Evolutionary conservation across 2,797 vertebrate species (phyloP).

Genomic region (Labeo calbasu): DNA sequence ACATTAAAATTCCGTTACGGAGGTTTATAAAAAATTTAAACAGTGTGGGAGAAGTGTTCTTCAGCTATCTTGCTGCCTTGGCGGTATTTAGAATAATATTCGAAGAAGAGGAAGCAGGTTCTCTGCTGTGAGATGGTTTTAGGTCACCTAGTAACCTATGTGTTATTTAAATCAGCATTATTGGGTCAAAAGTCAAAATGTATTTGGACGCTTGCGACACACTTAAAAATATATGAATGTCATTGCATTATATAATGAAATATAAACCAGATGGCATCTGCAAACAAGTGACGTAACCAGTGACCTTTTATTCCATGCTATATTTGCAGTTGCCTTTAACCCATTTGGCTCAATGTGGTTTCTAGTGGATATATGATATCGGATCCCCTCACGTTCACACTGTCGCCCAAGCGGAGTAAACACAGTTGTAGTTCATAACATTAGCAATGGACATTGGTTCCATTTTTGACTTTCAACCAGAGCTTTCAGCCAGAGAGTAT

Average conservation of each 20-base stretch:
- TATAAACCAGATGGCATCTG: background rate
- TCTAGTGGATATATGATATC: background rate
- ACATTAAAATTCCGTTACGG: background rate
- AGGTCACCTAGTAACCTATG: background rate
- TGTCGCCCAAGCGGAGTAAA: background rate
- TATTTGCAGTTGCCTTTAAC: conserved; percentile 23
- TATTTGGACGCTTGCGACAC: background rate
- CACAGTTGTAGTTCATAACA: conserved; percentile 2
- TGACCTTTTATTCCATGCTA: conserved; percentile 34
- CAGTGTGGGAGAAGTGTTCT: background rate
- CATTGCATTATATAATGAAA: conserved; percentile 35
- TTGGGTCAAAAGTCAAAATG: conserved; percentile 13
- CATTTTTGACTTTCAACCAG: conserved; percentile 43
- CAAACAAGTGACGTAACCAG: background rate
- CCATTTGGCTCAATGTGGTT: conserved; percentile 7
- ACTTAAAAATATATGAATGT: conserved; percentile 24
- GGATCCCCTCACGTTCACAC: conserved; percentile 1
- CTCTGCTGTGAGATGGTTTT: conserved; percentile 50
- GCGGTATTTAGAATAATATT: conserved; percentile 57
- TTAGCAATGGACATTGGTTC: background rate
- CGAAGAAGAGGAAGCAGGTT: conserved; percentile 62
- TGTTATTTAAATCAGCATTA: background rate
- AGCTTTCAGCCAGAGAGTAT: background rate
- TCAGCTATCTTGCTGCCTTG: conserved; percentile 64
- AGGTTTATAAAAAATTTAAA: background rate